A percentile compares a stretch with the other conserved stretches of the same genome.
phyloP scores from a whole-genome alignment of 2,113 vertebrate species.

The Corythornis vintsioides region DNA sequence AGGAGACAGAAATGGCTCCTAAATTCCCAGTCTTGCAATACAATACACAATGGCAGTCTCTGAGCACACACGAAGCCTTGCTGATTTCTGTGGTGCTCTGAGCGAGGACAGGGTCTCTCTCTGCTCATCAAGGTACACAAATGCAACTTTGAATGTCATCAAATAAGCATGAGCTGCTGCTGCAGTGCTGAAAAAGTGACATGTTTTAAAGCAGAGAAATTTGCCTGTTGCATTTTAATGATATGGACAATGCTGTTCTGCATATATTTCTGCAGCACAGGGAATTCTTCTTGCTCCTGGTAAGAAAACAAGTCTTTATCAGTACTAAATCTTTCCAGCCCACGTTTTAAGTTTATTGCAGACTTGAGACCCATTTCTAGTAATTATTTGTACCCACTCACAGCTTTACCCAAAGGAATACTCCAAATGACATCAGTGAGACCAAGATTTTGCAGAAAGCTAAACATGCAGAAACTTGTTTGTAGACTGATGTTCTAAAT shows the following conservation, averaged over 20 bases:
- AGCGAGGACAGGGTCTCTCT: slow-evolving; percentile 17
- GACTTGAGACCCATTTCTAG: neutral
- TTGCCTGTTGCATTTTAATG: neutral
- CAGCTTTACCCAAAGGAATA: neutral
- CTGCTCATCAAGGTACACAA: slow-evolving; percentile 1
- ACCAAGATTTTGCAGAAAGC: neutral
- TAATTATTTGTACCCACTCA: neutral
- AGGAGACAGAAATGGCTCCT: neutral
- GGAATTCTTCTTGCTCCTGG: neutral
- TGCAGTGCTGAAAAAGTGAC: slow-evolving; percentile 55
- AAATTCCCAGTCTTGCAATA: neutral
- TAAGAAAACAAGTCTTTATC: neutral
- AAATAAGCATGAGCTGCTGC: slow-evolving; percentile 54
- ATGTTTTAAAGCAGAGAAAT: slow-evolving; percentile 11
- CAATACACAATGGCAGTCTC: neutral
- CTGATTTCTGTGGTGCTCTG: neutral
- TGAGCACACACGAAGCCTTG: neutral
- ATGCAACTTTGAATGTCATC: slow-evolving; percentile 31
- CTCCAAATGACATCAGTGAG: neutral
- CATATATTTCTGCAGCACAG: neutral
- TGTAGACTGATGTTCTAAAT: neutral
- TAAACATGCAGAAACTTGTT: neutral
- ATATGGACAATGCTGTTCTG: neutral
- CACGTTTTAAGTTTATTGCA: neutral
- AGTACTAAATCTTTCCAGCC: neutral